Conservation (phyloP, 2,113 vertebrate genomes). For the Silurus asotus region DNA sequence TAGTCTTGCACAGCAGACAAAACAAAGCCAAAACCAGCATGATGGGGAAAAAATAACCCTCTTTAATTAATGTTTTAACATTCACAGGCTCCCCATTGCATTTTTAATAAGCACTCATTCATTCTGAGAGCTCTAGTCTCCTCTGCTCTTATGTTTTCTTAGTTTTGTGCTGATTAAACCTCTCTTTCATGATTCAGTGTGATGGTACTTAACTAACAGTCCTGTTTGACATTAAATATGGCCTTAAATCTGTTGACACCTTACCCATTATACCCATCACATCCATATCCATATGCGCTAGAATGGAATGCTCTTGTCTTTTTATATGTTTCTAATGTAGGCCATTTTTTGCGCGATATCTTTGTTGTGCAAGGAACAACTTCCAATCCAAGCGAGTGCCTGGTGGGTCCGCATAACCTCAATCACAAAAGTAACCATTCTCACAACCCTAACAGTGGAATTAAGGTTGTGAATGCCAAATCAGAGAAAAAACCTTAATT, state of each 20-base stretch:
- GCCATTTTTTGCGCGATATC: background rate
- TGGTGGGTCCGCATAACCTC: background rate
- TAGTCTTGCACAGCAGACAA: background rate
- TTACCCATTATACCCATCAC: background rate
- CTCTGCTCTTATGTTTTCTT: background rate
- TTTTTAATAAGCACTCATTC: conserved; percentile 33
- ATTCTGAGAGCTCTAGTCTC: background rate
- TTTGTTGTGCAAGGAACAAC: background rate
- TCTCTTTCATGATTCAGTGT: background rate
- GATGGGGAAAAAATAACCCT: background rate
- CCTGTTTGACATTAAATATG: background rate
- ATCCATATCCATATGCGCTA: background rate
- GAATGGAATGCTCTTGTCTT: background rate
- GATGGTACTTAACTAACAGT: background rate
- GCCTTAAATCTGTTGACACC: background rate
- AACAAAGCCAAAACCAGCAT: background rate
- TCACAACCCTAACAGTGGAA: background rate
- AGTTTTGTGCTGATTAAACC: background rate
- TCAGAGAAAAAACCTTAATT: background rate
- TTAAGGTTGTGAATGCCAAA: background rate
- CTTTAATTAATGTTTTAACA: conserved; percentile 42
- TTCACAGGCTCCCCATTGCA: conserved; percentile 20
- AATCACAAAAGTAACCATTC: background rate
- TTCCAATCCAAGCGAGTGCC: background rate
- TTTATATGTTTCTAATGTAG: background rate